Conservation (phyloP, 2,797 vertebrate species). For the Eleutherodactylus coqui region DNA sequence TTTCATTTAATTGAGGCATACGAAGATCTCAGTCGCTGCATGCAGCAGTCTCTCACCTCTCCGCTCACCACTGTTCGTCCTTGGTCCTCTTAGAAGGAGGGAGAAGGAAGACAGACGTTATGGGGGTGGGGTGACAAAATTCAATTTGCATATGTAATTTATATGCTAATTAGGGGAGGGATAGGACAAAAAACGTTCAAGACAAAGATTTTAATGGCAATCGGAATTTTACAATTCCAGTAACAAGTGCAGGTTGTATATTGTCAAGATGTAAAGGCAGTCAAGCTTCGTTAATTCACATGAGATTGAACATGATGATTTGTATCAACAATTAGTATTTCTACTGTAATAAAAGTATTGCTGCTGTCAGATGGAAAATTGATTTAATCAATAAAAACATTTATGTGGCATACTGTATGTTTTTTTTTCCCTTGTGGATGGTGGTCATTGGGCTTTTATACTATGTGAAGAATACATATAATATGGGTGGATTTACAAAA, state of each 20-base stretch:
- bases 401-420: no score
- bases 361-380: not conserved
- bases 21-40: not conserved
- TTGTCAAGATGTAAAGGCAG: not conserved
- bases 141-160: conserved; percentile 58
- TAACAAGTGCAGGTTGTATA: not conserved
- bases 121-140: not conserved
- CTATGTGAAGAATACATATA: no score
- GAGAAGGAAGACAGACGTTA: conserved; percentile 44
- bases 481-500: no score
- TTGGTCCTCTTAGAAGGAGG: conserved; percentile 34
- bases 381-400: no score
- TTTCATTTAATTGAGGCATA: not conserved
- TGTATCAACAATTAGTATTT: not conserved
- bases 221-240: not conserved
- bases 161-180: conserved; percentile 3
- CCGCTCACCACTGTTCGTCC: conserved; percentile 16
- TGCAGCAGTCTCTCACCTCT: conserved; percentile 7
- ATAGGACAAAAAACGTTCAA: conserved; percentile 9
- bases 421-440: no score
- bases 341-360: no score
- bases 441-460: no score
- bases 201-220: conserved; percentile 7
- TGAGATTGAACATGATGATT: not conserved
- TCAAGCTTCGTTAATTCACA: not conserved